Base-by-base conservation (phyloP, 2,888 invertebrate genomes). In the Acanthosepion pharaonis region DNA sequence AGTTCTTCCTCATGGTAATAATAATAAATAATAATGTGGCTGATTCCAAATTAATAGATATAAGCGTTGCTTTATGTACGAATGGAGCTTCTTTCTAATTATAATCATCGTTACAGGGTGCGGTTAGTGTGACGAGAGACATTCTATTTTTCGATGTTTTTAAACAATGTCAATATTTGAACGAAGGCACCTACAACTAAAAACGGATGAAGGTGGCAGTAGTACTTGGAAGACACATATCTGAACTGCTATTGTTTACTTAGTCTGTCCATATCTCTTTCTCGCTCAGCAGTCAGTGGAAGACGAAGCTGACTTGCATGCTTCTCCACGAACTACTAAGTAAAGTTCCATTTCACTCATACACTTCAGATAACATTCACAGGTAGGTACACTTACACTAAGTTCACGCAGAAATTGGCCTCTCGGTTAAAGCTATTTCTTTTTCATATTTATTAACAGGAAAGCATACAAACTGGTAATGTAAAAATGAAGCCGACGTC, bases 301-400 rank as follows among this genome's bases (percentile, higher is more conserved):
- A 78, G 78, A 78, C 78, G 78, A 78, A 78, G 78, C 78, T n/a
- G n/a, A 78, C 78, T 78, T 78, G 78, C n/a, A 78, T 78, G 78
- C 78, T 78, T 78, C 78, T 15, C n/a, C 8, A 78, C 78, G n/a
- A n/a, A 15, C n/a, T 18, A 78, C 78, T 78, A 78, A n/a, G 59
- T 59, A 59, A 59, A 59, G 59, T 59, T 59, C 59, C 5, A 59
- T 23, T 78, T 78, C 78, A 78, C n/a, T 33, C 15, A 11, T 78
- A 33, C 78, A 78, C 78, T 78, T 78, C 78, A 78, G 78, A 78
- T 78, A 78, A 78, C 78, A 78, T 78, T 78, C n/a, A 78, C 78
- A 78, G 78, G 78, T 78, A 78, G 78, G 78, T 78, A 33, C 78
- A 78, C 11, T 78, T 78, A n/a, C n/a, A 78, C 9, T 23, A 78